phyloP scores from a whole-genome alignment of 2,113 vertebrate genomes.

The Bothrops jararaca region DNA sequence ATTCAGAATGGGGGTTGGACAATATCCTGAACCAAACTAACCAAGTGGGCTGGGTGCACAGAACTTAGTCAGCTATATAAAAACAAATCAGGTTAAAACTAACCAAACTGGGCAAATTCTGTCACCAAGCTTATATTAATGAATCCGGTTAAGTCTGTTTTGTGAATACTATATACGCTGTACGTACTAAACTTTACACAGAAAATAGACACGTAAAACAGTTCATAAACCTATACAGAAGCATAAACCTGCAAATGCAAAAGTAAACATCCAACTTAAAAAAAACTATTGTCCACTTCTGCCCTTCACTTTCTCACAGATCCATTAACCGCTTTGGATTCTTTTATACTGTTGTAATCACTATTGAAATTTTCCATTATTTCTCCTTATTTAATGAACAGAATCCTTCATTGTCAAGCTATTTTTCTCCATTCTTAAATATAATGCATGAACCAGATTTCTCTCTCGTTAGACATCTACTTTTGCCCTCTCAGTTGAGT shows the following conservation, averaged over 20 bases:
- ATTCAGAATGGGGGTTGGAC: background rate
- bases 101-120: background rate
- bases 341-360: too few species aligned
- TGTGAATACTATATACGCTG: too few species aligned
- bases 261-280: background rate
- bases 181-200: background rate
- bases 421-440: too few species aligned
- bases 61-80: background rate
- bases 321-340: too few species aligned
- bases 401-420: too few species aligned
- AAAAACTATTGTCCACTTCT: background rate
- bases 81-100: background rate
- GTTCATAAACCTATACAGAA: background rate
- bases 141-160: background rate
- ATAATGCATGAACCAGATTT: too few species aligned
- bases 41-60: background rate
- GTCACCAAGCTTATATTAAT: background rate
- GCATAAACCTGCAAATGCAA: background rate
- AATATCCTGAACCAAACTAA: background rate
- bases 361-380: too few species aligned
- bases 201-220: background rate
- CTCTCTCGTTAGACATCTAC: too few species aligned
- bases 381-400: too few species aligned
- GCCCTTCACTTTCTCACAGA: background rate
- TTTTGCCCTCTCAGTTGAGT: too few species aligned